phyloP scores from a whole-genome alignment of 2,888 invertebrate genomes.

The Eudasyphora cyanicolor region DNA sequence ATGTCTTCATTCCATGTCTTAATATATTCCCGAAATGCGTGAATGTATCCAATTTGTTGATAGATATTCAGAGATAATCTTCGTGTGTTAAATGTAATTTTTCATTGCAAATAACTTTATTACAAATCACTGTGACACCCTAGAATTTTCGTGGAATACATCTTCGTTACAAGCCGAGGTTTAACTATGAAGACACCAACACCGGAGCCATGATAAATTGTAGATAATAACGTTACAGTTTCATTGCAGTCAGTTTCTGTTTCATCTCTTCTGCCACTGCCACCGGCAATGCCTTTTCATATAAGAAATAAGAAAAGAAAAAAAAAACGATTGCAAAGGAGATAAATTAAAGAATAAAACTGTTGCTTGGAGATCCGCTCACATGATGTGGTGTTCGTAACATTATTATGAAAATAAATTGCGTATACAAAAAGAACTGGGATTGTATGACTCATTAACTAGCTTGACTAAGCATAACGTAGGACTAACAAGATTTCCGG shows the following conservation, averaged over 20 bases:
- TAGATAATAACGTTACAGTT: constrained; percentile 32
- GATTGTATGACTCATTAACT: constrained; percentile 65
- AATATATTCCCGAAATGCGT: too few species aligned
- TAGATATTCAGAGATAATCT: neutral
- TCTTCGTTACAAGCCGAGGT: constrained; percentile 40
- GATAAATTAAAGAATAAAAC: neutral
- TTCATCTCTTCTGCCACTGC: neutral
- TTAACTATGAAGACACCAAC: constrained; percentile 50
- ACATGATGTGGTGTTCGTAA: constrained; percentile 12
- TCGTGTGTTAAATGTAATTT: too few species aligned
- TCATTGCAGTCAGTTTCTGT: constrained; percentile 26
- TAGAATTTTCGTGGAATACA: neutral
- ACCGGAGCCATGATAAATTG: constrained; percentile 51
- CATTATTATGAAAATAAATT: constrained; percentile 60
- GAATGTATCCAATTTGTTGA: too few species aligned
- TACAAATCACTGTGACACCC: constrained; percentile 42
- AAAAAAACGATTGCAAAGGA: neutral
- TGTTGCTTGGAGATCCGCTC: neutral
- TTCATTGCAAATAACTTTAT: neutral
- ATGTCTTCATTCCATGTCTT: neutral
- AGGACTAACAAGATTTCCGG: constrained; percentile 62
- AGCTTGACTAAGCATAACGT: constrained; percentile 57
- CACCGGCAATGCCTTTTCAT: neutral
- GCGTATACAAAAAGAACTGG: constrained; percentile 19
- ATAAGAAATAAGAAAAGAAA: too few species aligned